A percentile compares a stretch with the other conserved stretches of the same genome.
Evolutionary conservation across 2,797 vertebrate genomes (phyloP).

Genomic region (Onychomys leucogaster): DNA sequence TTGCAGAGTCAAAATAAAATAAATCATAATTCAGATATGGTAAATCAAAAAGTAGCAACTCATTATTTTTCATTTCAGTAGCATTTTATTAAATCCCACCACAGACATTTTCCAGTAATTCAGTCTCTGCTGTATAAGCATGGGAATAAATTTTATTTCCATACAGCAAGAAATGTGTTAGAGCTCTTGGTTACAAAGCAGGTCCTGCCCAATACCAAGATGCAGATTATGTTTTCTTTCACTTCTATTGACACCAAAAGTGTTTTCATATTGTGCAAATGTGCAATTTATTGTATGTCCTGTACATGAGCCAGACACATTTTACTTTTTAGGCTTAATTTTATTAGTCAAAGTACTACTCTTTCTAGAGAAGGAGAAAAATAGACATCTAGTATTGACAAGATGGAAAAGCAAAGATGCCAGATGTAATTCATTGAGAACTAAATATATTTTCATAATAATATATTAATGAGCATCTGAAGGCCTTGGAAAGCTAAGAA

Average conservation of each 20-base stretch:
- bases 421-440: background rate
- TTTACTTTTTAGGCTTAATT: background rate
- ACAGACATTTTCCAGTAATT: background rate
- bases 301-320: background rate
- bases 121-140: background rate
- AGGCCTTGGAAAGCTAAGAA: background rate
- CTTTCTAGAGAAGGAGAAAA: background rate
- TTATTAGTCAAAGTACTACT: background rate
- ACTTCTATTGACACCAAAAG: background rate
- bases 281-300: background rate
- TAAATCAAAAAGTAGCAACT: background rate
- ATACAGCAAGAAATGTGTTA: too few species aligned
- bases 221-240: background rate
- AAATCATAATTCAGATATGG: background rate
- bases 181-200: too few species aligned
- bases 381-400: background rate
- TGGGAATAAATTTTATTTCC: background rate
- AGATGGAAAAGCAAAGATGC: background rate
- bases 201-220: too few species aligned
- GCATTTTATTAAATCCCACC: too few species aligned
- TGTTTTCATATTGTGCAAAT: background rate
- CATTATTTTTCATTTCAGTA: background rate
- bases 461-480: background rate
- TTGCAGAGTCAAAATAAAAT: background rate
- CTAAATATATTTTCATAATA: background rate